These are phyloP conservation scores for Brachyrhaphis roseni DNA, from an alignment of 2,797 vertebrate genomes.

Conservation along the genomic window DNA sequence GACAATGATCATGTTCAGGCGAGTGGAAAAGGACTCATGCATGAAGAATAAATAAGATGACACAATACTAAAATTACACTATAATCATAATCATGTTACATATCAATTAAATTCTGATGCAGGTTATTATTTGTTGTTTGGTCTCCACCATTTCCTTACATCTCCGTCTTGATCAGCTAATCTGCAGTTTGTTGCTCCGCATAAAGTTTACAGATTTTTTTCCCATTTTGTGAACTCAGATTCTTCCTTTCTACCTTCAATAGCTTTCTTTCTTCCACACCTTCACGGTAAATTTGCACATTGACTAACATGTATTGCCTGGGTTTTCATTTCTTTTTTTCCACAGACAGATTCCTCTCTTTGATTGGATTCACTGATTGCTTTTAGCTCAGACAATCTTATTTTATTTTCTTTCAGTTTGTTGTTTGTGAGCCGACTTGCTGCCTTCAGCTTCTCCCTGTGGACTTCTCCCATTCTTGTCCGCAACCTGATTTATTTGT, in stretches of 20 bases:
- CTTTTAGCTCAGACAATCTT: slow-evolving; percentile 11
- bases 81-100: background rate
- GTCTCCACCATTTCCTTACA: background rate
- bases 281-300: slow-evolving; percentile 1
- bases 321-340: background rate
- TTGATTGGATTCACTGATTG: slow-evolving; percentile 24
- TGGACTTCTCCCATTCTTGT: slow-evolving; percentile 1
- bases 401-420: background rate
- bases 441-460: slow-evolving; percentile 13
- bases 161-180: background rate
- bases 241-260: background rate
- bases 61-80: background rate
- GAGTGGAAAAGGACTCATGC: background rate
- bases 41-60: background rate
- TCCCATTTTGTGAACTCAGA: background rate
- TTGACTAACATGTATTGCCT: background rate
- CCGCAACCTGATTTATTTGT: background rate
- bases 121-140: background rate
- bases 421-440: slow-evolving; percentile 10
- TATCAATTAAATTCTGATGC: background rate
- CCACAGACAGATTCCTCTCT: slow-evolving; percentile 9
- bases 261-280: background rate
- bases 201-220: background rate
- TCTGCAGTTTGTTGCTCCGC: background rate
- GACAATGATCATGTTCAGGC: background rate